Base-by-base conservation (phyloP, 1,140 invertebrate genomes). In the Branchinecta lynchi region DNA sequence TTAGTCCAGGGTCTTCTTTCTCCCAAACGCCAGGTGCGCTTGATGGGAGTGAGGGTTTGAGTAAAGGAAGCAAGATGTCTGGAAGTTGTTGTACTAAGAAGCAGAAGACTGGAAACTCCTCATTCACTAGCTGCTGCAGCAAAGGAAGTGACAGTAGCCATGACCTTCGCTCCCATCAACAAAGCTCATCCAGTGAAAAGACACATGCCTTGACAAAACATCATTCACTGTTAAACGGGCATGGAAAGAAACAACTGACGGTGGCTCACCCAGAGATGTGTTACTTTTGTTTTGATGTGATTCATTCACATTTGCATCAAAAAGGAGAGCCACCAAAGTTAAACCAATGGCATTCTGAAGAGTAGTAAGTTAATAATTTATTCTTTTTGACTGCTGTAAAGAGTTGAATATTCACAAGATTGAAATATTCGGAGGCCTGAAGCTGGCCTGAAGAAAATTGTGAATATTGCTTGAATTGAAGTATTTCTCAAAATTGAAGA, bases 211-310 rank as follows among this genome's bases (percentile, higher is more conserved):
- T 60, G 51, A 20, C 17, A 60, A 60, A 60, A 60, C 51, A 60
- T 20, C 51, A 60, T 60, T 60, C 51, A 60, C 17, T 60, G 51
- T 60, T 60, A 60, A 60, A 60, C 6, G 51, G 51, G 17, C 17
- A 60, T 60, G 17, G 12, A 12, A 60, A 60, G 51, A 60, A 60
- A 20, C 51, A 60, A 20, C 2, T 60, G 73, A 81, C 73, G 70
- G 87, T 96, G 51, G 90, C 90, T 70, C 86, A 88, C 77, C 88
- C 90, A 67, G 93, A 96, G 79, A 98, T 98, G 95, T 95, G 92
- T 78, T 93, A 92, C 82, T 98, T 91, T 82, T 98, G 95, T 85
- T 98, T 97, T 82, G 94, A 98, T 81, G 93, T 96, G 71, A 85
- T 98, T 68, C 93, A 95, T 80, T 88, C 87, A 79, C 90, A 96